Base-by-base conservation (phyloP, 1,140 invertebrate genomes). In the Zaprionus davidi region DNA sequence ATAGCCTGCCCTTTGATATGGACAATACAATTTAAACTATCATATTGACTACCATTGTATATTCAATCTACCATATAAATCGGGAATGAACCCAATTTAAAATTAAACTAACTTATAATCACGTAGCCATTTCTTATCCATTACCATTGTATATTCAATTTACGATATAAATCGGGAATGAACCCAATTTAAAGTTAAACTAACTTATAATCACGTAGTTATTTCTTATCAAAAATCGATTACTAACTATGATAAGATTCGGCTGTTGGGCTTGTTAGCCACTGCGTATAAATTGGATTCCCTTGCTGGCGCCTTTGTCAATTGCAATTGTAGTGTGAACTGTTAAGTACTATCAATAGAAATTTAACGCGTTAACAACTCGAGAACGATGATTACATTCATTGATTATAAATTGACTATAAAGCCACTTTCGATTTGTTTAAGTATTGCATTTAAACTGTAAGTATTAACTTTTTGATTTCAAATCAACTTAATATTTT, bases 221-320 rank as follows among this genome's bases (percentile, higher is more conserved):
- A 17, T 6, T 34, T 57, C 31, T 36, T 58, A 58, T 58, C 56
- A 20, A 5, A 34, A 34, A 20, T 34, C 3, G 9, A 34, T 3
- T 34, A 31, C 31, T 34, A 34, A 34, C 9, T 34, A 34, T 3
- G 31, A 34, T 34, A 34, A 34, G 31, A 34, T 11, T n/a, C 11
- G 20, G 20, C 4, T 17, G n/a, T 28, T 6, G 1, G 11, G 12
- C 12, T 26, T 46, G 6, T 2, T 3, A 17, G 41, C 38, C 5
- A 44, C 2, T 44, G 15, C 6, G 36, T 41, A 17, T 60, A 63
- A 63, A 51, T 63, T 22, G 28, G 24, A 22, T 44, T 31, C n/a
- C 5, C 15, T 4, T 4, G 4, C 41, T 36, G 20, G 9, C 11
- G 17, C n/a, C 9, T 34, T 49, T 1, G 7, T 51, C n/a, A 51